Percentiles rank a stretch among this genome's conserved stretches.
phyloP scores from a whole-genome alignment of 2,888 invertebrate species.

The Acheta domesticus region DNA sequence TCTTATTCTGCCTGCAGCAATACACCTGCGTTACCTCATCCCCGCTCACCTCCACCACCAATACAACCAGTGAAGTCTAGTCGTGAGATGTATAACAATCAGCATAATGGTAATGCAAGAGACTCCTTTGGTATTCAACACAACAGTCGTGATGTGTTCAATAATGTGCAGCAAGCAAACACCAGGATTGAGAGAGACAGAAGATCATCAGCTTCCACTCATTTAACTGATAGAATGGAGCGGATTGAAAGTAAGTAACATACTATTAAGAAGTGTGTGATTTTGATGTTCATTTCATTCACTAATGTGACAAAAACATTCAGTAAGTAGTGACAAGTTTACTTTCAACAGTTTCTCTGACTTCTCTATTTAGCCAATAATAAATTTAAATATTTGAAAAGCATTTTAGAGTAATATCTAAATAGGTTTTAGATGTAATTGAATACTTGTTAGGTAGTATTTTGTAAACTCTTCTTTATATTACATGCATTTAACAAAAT shows the following conservation, averaged over 20 bases:
- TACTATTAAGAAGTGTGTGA: no score
- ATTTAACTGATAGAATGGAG: conserved; percentile 65
- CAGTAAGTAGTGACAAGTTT: no score
- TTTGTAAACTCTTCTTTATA: no score
- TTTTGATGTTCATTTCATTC: no score
- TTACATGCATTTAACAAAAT: no score
- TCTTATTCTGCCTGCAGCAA: conserved; percentile 35
- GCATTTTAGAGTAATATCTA: no score
- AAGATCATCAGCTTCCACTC: conserved; percentile 62
- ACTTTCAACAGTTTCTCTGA: no score
- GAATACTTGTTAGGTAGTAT: no score
- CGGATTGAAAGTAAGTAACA: conserved; percentile 51
- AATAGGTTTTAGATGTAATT: no score
- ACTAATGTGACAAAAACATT: no score
- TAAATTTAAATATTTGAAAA: no score
- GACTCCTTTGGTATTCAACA: conserved; percentile 38
- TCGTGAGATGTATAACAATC: conserved; percentile 45
- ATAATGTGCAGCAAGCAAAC: conserved; percentile 29
- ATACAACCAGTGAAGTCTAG: conserved; percentile 56
- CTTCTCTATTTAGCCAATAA: no score
- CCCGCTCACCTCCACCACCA: conserved; percentile 64
- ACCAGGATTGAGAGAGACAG: conserved; percentile 35
- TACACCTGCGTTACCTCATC: conserved; percentile 49
- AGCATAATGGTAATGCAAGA: conserved; percentile 40
- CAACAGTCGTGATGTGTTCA: conserved; percentile 30